Conservation (phyloP, 2,797 vertebrate genomes). For the Phalanger gymnotis region DNA sequence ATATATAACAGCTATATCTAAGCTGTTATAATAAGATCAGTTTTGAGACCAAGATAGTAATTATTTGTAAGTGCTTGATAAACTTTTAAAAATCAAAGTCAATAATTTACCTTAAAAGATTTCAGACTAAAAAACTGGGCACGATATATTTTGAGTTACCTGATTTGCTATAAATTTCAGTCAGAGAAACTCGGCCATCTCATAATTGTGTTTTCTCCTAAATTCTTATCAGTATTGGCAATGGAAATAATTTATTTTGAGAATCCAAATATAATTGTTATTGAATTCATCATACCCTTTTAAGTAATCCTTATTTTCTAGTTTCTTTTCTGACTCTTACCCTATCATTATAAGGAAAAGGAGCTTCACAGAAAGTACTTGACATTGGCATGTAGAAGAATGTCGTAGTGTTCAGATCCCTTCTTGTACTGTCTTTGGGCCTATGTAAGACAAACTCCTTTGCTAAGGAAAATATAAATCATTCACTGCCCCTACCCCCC, state of each 20-base stretch:
- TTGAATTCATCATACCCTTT: background rate
- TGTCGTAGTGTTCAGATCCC: background rate
- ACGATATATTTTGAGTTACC: background rate
- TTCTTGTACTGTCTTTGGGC: background rate
- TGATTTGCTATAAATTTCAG: background rate
- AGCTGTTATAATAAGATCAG: background rate
- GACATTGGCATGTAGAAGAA: background rate
- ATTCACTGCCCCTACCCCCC: background rate
- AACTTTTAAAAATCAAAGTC: background rate
- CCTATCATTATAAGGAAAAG: background rate
- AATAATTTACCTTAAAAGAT: background rate
- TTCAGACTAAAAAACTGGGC: background rate
- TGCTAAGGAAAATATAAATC: background rate
- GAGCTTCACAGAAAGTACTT: background rate
- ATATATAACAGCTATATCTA: too few species aligned
- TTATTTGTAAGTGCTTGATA: background rate
- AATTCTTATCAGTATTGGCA: background rate
- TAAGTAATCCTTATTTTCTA: background rate
- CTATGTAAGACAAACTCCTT: background rate
- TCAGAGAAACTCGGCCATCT: background rate
- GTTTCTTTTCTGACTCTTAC: background rate
- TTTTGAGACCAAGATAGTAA: background rate
- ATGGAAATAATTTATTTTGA: background rate
- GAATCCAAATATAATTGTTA: background rate
- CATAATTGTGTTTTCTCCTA: background rate